Base-by-base conservation (phyloP, 2,888 invertebrate species). In the Doris montereyensis region DNA sequence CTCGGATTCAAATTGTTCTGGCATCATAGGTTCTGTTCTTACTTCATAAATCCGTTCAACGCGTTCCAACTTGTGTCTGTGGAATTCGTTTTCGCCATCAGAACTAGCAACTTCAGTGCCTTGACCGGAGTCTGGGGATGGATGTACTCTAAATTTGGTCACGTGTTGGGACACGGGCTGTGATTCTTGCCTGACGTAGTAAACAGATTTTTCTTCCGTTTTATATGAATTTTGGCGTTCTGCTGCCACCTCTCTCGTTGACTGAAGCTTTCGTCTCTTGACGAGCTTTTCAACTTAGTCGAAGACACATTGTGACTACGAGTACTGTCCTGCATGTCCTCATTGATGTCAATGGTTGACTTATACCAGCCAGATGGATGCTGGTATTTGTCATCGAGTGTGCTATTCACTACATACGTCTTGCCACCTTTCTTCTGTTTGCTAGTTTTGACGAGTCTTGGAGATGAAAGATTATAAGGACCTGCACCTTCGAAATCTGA, bases 291-390 rank as follows among this genome's bases (percentile, higher is more conserved):
- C n/a, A n/a, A n/a, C n/a, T n/a, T n/a, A n/a, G n/a, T n/a, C n/a
- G n/a, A n/a, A n/a, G n/a, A n/a, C n/a, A n/a, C n/a, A n/a, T n/a
- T n/a, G n/a, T n/a, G n/a, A n/a, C n/a, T n/a, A n/a, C n/a, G n/a
- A n/a, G n/a, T n/a, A n/a, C n/a, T n/a, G n/a, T n/a, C n/a, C n/a
- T n/a, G n/a, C n/a, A n/a, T n/a, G n/a, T n/a, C n/a, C n/a, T 79
- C 58, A 58, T 77, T 77, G 58, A 82, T 77, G 79, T 82, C 80
- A 10, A 82, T 78, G 5, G 80, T 80, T 2, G 82, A 80, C 28
- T 65, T 78, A 77, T 74, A 78, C 80, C 78, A 80, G 28, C 76
- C 80, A 4, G 78, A 68, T 0, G 75, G 67, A 10, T 62, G 71
- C 34, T 52, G 28, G 13, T 65, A 0, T 13, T 30, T 0, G 2